Evolutionary conservation across 2,797 vertebrate species (phyloP).

Genomic region (Xenopus petersii): DNA sequence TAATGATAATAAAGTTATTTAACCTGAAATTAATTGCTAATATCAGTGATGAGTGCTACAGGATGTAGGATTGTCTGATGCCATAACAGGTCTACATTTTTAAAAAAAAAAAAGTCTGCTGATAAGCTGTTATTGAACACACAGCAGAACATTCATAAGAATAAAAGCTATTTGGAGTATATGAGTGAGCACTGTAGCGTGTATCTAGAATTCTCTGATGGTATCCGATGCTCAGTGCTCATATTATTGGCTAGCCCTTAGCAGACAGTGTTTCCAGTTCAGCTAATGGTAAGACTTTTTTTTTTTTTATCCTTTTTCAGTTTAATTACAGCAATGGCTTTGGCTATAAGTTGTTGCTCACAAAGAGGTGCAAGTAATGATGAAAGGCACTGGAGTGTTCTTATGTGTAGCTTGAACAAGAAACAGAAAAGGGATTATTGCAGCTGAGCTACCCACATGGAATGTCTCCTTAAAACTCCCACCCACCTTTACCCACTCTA

Average conservation of each 20-base stretch:
- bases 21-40: too few species aligned
- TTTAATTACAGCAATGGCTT: constrained; percentile 76
- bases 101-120: too few species aligned
- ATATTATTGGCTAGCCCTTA: constrained; percentile 55
- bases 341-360: constrained; percentile 74
- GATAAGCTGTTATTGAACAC: too few species aligned
- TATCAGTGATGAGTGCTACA: too few species aligned
- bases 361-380: constrained; percentile 79
- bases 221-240: too few species aligned
- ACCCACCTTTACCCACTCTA: constrained; percentile 39
- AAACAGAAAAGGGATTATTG: constrained; percentile 80
- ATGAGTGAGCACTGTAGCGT: too few species aligned
- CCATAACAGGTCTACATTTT: too few species aligned
- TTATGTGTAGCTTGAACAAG: constrained; percentile 74
- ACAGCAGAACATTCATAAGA: too few species aligned
- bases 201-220: too few species aligned
- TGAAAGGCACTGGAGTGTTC: constrained; percentile 77
- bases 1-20: too few species aligned
- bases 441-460: constrained; percentile 76
- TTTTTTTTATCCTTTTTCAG: constrained; percentile 69
- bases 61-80: too few species aligned
- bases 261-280: constrained; percentile 62
- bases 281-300: constrained; percentile 65
- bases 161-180: too few species aligned
- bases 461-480: constrained; percentile 58